Conservation (phyloP, 2,888 invertebrate genomes). For the Dione vanillae region DNA sequence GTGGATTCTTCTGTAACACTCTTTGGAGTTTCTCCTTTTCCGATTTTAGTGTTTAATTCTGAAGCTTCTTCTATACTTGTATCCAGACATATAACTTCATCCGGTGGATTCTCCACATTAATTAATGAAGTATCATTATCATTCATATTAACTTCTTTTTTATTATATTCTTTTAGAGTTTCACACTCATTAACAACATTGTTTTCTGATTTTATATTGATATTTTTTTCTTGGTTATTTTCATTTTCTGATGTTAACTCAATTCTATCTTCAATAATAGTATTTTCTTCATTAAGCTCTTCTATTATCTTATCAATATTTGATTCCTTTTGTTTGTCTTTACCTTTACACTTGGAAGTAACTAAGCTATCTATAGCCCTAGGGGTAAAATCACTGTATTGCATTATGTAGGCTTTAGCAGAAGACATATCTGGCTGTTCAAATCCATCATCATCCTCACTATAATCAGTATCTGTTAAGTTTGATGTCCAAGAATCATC, state of each 20-base stretch:
- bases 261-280: slow-evolving; percentile 66
- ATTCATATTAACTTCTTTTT: slow-evolving; percentile 49
- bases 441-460: slow-evolving; percentile 67
- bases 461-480: slow-evolving; percentile 72
- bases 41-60: slow-evolving; percentile 32
- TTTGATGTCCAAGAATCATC: slow-evolving; percentile 78
- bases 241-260: slow-evolving; percentile 59
- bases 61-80: slow-evolving; percentile 58
- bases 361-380: slow-evolving; percentile 87
- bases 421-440: slow-evolving; percentile 78
- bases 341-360: slow-evolving; percentile 53
- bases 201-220: slow-evolving; percentile 45
- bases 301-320: slow-evolving; percentile 67
- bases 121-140: slow-evolving; percentile 63
- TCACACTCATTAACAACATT: not conserved
- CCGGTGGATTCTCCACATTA: slow-evolving; percentile 57
- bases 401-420: slow-evolving; percentile 89
- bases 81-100: slow-evolving; percentile 64
- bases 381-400: slow-evolving; percentile 90
- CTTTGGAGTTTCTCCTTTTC: not conserved
- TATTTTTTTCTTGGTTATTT: slow-evolving; percentile 56
- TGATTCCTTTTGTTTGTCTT: slow-evolving; percentile 56
- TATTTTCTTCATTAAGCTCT: slow-evolving; percentile 69
- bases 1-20: slow-evolving; percentile 29
- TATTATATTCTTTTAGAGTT: slow-evolving; percentile 19